Evolutionary conservation across 2,888 invertebrate species (phyloP).

Genomic region (Ethmia dodecea): DNA sequence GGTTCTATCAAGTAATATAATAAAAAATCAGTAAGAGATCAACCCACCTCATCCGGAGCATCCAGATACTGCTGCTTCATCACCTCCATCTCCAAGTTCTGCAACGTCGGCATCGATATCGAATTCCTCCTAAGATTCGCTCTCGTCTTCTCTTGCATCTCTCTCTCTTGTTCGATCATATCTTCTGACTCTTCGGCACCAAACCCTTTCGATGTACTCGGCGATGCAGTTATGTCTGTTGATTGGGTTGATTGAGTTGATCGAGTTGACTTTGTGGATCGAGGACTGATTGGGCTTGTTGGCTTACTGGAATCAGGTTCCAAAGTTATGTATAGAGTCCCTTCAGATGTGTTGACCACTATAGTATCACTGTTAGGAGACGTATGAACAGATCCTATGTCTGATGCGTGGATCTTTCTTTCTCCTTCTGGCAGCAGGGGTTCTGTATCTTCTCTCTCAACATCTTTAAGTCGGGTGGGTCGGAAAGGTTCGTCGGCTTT

Average conservation of each 20-base stretch:
- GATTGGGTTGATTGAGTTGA: slow-evolving; percentile 31
- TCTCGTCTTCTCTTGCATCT: slow-evolving; percentile 38
- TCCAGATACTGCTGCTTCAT: slow-evolving; percentile 62
- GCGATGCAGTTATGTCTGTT: slow-evolving; percentile 38
- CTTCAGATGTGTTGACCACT: slow-evolving; percentile 67
- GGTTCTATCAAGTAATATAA: no score
- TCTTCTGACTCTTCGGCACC: slow-evolving; percentile 47
- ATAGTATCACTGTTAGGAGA: slow-evolving; percentile 63
- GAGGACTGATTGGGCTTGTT: slow-evolving; percentile 24
- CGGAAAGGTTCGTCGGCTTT: slow-evolving; percentile 28
- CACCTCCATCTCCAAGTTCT: slow-evolving; percentile 80
- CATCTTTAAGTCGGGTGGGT: slow-evolving; percentile 31
- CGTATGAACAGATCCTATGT: slow-evolving; percentile 56
- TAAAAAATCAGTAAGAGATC: not conserved
- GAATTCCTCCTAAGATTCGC: slow-evolving; percentile 80
- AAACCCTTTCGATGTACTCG: slow-evolving; percentile 43
- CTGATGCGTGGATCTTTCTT: slow-evolving; percentile 42
- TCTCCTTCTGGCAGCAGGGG: slow-evolving; percentile 17
- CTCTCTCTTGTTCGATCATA: slow-evolving; percentile 44
- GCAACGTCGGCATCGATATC: slow-evolving; percentile 85
- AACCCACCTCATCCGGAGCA: slow-evolving; percentile 50
- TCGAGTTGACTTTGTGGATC: no score
- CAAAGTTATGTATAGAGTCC: slow-evolving; percentile 63
- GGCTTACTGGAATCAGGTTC: slow-evolving; percentile 50
- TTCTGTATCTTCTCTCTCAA: slow-evolving; percentile 28